These are phyloP conservation scores for Papilio helenus DNA, from an alignment of 1,140 invertebrate species.

Conservation along the genomic window DNA sequence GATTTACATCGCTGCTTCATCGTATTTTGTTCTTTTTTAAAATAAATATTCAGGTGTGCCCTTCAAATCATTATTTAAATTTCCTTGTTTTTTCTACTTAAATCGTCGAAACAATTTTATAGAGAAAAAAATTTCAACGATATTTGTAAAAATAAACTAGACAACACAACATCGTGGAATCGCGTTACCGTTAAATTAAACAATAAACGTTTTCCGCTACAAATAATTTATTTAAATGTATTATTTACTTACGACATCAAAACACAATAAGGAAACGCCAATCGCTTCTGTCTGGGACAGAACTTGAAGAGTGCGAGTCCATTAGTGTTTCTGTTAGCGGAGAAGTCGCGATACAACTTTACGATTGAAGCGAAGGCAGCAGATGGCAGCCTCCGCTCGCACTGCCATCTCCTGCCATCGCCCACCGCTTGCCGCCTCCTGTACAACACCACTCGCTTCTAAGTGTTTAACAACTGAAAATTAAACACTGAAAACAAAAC, in stretches of 20 bases:
- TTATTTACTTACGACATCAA: neutral
- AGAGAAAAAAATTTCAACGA: neutral
- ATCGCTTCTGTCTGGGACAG: neutral
- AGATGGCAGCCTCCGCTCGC: neutral
- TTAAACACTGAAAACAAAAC: neutral
- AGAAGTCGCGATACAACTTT: constrained; percentile 36
- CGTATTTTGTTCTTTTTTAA: too few species aligned
- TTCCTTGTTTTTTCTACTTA: too few species aligned
- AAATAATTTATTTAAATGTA: neutral
- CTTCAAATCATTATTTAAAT: too few species aligned
- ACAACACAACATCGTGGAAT: neutral
- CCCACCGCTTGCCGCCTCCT: neutral
- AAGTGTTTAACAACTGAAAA: neutral
- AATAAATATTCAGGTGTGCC: too few species aligned
- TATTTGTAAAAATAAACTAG: neutral
- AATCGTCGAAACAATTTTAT: too few species aligned
- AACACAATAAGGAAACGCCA: constrained; percentile 6
- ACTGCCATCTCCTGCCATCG: neutral
- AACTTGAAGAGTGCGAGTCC: constrained; percentile 37
- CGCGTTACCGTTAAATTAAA: neutral
- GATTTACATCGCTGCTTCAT: too few species aligned
- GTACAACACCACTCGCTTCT: neutral
- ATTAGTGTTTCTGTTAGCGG: constrained; percentile 38
- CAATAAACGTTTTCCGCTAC: neutral
- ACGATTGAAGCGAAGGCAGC: neutral